Conservation (phyloP, 2,888 invertebrate species). For the Resseliella maxima region DNA sequence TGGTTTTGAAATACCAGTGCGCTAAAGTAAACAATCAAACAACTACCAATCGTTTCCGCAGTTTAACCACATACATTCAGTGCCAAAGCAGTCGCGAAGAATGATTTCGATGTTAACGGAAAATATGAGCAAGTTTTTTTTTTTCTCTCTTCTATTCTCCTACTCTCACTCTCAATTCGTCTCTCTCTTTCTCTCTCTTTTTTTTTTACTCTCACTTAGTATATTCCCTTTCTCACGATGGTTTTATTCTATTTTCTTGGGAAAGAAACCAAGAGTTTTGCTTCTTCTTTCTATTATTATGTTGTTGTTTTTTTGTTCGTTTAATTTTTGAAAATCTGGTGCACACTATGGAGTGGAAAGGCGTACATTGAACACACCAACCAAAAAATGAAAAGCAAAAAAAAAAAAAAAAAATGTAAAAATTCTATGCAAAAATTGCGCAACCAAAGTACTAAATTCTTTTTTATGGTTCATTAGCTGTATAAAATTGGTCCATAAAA, state of each 20-base stretch:
- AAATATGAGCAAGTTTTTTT: slow-evolving; percentile 23
- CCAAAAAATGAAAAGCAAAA: too few relatives aligned
- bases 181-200: not conserved
- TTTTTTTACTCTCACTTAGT: not conserved
- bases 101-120: slow-evolving; percentile 39
- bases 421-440: slow-evolving; percentile 54
- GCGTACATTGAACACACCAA: slow-evolving; percentile 22
- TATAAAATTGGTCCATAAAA: slow-evolving; percentile 55
- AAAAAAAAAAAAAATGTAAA: slow-evolving; percentile 42
- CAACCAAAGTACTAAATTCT: slow-evolving; percentile 54
- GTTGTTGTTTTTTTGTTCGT: too few relatives aligned
- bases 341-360: not conserved
- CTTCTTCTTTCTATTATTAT: too few relatives aligned
- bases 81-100: slow-evolving; percentile 42
- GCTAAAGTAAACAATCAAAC: slow-evolving; percentile 51
- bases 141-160: not conserved
- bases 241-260: not conserved
- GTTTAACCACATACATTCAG: slow-evolving; percentile 51
- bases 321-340: not conserved
- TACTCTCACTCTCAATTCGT: not conserved
- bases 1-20: slow-evolving; percentile 1
- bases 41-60: slow-evolving; percentile 53
- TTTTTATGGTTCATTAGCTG: slow-evolving; percentile 56
- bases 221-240: not conserved
- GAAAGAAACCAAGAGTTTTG: not conserved